Conservation (phyloP, 2,113 vertebrate species). For the Chlorodrepanis virens region DNA sequence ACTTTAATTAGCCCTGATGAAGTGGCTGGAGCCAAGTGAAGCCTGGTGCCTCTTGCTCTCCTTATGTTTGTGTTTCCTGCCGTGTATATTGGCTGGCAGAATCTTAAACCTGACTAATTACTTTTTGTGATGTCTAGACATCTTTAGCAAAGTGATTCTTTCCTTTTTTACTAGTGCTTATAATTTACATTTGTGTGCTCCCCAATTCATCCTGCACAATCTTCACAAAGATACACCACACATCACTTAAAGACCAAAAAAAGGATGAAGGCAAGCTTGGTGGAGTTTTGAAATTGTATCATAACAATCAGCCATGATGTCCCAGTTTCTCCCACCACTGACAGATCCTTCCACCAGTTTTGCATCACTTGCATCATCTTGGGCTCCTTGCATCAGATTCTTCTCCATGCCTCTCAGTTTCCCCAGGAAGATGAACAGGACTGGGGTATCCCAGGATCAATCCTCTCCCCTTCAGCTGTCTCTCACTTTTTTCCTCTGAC, state of each 20-base stretch:
- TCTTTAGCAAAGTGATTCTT: background rate
- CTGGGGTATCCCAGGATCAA: background rate
- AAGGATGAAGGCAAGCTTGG: background rate
- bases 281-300: background rate
- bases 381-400: background rate
- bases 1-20: conserved; percentile 25
- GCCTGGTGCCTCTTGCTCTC: conserved; percentile 7
- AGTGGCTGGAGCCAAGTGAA: conserved; percentile 17
- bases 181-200: background rate
- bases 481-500: background rate
- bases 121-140: background rate
- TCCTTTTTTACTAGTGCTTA: background rate
- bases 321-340: background rate
- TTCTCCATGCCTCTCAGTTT: background rate
- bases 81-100: background rate
- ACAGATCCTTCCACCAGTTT: background rate
- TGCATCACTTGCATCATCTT: background rate
- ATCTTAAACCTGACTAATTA: conserved; percentile 25
- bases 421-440: background rate
- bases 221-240: background rate
- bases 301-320: background rate
- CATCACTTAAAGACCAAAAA: background rate
- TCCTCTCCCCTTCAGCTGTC: background rate
- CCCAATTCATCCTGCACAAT: background rate
- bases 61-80: conserved; percentile 29